Evolutionary conservation across 2,113 vertebrate species (phyloP), one percentile per base, ranked within the genome.

Genomic region (Hystrix brachyura): DNA sequence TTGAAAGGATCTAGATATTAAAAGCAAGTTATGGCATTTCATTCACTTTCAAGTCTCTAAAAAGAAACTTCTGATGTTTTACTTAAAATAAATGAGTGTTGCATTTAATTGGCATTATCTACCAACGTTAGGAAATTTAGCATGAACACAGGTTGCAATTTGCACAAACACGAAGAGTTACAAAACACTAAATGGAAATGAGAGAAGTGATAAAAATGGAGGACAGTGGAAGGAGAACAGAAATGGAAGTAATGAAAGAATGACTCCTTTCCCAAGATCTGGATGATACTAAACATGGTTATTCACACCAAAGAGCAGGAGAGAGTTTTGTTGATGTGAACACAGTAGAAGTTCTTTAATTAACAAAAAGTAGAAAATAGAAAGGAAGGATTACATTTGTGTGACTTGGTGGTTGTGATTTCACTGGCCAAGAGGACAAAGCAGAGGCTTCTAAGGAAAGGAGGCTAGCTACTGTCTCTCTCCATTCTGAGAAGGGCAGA

Each of bases 51-150:
- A 83, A 67, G 0, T 43, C 11, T 83, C 38, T 85, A 90, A 38
- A 80, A 83, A 90, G 51, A 90, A 67, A 65, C 43, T 46, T 95
- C 25, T 85, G 43, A 60, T 71, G 48, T 60, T 92, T 95, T 89
- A 2, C 51, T 74, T 96, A 67, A 64, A 57, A 86, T 65, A 29
- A 5, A 13, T 80, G 72, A 46, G 72, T 86, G n/a, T 72, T 81
- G 87, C 57, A 48, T 76, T 91, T 74, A 62, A 93, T 91, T 92
- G 83, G 32, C n/a, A 74, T 65, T 46, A 48, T 25, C 25, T 4
- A 65, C 12, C 69, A 67, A 85, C 21, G 17, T 90, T 88, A 84
- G 57, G 74, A 90, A 82, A 55, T 17, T 60, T 57, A 60, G 46
- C 78, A 0, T 59, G 60, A 86, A 74, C 69, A 74, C 62, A 64